Percentiles rank a stretch among this genome's conserved stretches.
phyloP scores from a whole-genome alignment of 2,888 invertebrate species.

The Andrena bicolor region DNA sequence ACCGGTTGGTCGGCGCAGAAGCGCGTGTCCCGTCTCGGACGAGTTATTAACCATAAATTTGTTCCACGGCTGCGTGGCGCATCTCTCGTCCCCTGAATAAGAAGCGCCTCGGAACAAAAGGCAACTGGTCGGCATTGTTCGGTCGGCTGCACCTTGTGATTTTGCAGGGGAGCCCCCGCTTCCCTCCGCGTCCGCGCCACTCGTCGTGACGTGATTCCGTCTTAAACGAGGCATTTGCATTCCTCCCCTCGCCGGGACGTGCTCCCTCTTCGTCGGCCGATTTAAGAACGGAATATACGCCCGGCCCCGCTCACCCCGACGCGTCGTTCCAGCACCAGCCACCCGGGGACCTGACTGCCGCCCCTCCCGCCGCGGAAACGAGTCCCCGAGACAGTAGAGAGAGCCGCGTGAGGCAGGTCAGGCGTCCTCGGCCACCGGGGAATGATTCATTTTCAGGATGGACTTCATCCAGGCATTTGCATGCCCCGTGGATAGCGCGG shows the following conservation, averaged over 20 bases:
- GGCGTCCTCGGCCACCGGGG: slow-evolving; percentile 64
- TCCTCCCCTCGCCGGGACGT: slow-evolving; percentile 47
- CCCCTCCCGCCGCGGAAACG: slow-evolving; percentile 36
- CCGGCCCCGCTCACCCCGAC: not conserved
- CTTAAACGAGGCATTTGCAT: slow-evolving; percentile 68
- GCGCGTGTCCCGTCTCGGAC: slow-evolving; percentile 44
- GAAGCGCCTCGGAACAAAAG: slow-evolving; percentile 59
- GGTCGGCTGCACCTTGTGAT: slow-evolving; percentile 55
- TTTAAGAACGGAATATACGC: slow-evolving; percentile 49
- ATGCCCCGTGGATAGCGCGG: slow-evolving; percentile 47
- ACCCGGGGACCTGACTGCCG: not conserved
- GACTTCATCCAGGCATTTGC: slow-evolving; percentile 60
- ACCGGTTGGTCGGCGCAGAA: not conserved
- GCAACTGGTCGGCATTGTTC: slow-evolving; percentile 44
- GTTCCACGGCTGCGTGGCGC: slow-evolving; percentile 51
- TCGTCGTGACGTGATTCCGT: slow-evolving; percentile 59
- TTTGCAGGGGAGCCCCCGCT: slow-evolving; percentile 40
- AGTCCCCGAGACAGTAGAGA: slow-evolving; percentile 48
- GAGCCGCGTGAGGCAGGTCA: slow-evolving; percentile 75
- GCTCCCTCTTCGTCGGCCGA: slow-evolving; percentile 23
- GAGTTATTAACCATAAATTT: slow-evolving; percentile 64
- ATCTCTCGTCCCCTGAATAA: slow-evolving; percentile 48
- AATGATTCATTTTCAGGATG: slow-evolving; percentile 69
- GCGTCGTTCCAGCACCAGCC: not conserved
- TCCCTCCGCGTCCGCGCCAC: slow-evolving; percentile 14